Evolutionary conservation across 1,140 invertebrate genomes (phyloP), one percentile per base, ranked within the genome.

Genomic region (Lysiphlebus fabarum): DNA sequence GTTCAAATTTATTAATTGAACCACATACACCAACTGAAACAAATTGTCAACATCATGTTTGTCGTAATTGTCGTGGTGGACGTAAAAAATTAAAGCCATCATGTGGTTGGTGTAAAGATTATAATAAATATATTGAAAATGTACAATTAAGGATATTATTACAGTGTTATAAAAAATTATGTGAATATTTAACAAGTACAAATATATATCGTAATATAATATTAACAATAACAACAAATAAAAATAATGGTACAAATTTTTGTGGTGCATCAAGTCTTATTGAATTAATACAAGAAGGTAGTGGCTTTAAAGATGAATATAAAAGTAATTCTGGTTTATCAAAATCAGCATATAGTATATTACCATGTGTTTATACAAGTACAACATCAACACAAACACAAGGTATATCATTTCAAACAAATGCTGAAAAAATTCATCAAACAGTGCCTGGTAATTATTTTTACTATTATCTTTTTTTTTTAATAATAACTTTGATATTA

Each of bases 11-110:
- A 57, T 77, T 94, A 47, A 87, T 87, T 49, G 87, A 91, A 72
- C 92, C 93, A 2, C 88, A 88, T 70, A 87, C 89, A 45, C 90
- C 92, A n/a, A 84, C 82, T 5, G 86, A 86, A 66, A 87, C 85
- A n/a, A 85, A 85, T 57, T 95, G 93, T 80, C 89, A 92, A 75
- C 93, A 95, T 79, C 88, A 93, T 79, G 89, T 95, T 12, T 96
- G 93, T 66, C 78, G 82, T n/a, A 73, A 76, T 5, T 95, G 93
- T 74, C 83, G 88, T 67, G 91, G 91, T 48, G 90, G 91, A 4
- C 86, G 87, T 63, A 93, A 94, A 77, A 88, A 88, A 71, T 78
- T 94, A 14, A 91, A 90, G 70, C 91, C 92, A 1, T 85, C 86
- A 1, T 95, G 93, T 71, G 83, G 84, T 59, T 90, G 88, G 85